Base-by-base conservation (phyloP, 2,113 vertebrate species). In the Maccullochella peelii region DNA sequence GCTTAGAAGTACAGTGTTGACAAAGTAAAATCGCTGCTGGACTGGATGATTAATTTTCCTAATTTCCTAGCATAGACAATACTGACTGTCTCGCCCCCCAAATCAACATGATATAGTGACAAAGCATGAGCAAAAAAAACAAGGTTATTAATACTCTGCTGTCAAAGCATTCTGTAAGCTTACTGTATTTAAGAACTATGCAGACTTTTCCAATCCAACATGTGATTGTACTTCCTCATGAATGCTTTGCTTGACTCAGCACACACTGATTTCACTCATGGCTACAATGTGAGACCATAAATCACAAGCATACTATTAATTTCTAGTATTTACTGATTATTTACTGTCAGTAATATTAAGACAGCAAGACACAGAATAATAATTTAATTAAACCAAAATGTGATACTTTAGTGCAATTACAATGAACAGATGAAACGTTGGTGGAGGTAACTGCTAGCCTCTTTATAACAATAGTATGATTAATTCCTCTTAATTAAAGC, bases 181-280 rank as follows among this genome's bases (percentile, higher is more conserved):
- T n/a, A 54, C 36, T 54, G 62, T 40, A 4, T 85, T 74, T 62
- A 40, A 66, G 33, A 57, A 57, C 23, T 30, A 70, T 25, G 20
- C 30, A 47, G 0, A 57, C 9, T 73, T 80, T 73, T 67, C 12
- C 54, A n/a, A 68, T 1, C 15, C 0, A 75, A 57, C 73, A 69
- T 76, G 67, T 73, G 80, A 80, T 67, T 36, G 18, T 12, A 76
- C 55, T 69, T 80, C 75, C 67, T 77, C 67, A 54, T 66, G 8
- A 38, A 27, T 18, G 36, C 55, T 67, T 14, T 62, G 7, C 20
- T 16, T 47, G 25, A 59, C 38, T 65, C 63, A 66, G n/a, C 62
- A 59, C 47, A 58, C 33, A 57, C 10, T 23, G 54, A 70, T 42
- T 54, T 69, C 69, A 62, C n/a, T 72, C 5, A 70, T 30, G 30